Evolutionary conservation across 2,113 vertebrate genomes (phyloP), one percentile per base, ranked within the genome.

Genomic region (Smithornis capensis): DNA sequence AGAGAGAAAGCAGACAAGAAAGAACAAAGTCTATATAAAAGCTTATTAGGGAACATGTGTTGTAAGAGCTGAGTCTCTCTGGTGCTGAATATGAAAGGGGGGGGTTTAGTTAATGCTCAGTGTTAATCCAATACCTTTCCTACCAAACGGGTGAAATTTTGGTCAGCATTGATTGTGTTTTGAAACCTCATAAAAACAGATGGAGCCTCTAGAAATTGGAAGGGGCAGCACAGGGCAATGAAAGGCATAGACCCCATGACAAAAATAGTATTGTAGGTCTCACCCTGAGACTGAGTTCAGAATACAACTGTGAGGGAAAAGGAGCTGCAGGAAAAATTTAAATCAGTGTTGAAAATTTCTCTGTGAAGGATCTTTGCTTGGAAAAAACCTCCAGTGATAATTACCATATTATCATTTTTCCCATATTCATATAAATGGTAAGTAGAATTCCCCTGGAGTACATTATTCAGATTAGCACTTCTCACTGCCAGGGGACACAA

Each of bases 111-210:
- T 15, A 11, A 27, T 17, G 60, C 42, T 79, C 7, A 0, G 7
- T 0, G 0, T 19, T 40, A 44, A 50, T 6, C 65, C 35, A 50
- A 1, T 1, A 2, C 2, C 14, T 4, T 50, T 45, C 53, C 40
- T 37, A 29, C 22, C 15, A 9, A 44, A 75, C 4, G 31, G 53
- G 21, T 17, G 60, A 40, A 38, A 8, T n/a, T 57, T 57, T 38
- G 23, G 38, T 14, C 37, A 21, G 10, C 7, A 15, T 37, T 38
- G 35, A 45, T 47, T 2, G 1, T 4, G 5, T 35, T 11, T 73
- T 29, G 45, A 73, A 69, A 57, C 24, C 45, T 13, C 63, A 21
- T 22, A 56, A 69, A 52, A 55, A 15, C 1, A 8, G 27, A 27
- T 1, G 3, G 65, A 55, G 14, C 14, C 3, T 38, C 35, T 11